phyloP scores from a whole-genome alignment of 2,888 invertebrate genomes.

The Epiperipatus broadwayi region DNA sequence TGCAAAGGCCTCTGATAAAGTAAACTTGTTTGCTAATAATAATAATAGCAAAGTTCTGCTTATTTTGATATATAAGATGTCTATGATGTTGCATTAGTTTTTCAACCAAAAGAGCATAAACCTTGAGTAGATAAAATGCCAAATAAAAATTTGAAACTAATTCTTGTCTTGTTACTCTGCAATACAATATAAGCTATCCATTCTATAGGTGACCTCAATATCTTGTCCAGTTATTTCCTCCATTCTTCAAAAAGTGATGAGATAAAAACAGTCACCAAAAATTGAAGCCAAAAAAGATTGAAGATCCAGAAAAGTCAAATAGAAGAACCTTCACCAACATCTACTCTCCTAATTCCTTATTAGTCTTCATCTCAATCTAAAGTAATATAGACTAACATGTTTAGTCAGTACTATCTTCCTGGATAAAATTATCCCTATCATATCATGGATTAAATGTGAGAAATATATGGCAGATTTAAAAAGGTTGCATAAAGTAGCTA shows the following conservation, averaged over 20 bases:
- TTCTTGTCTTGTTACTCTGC: no score
- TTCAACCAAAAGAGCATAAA: slow-evolving; percentile 41
- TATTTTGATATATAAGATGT: slow-evolving; percentile 89
- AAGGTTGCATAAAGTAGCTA: slow-evolving; percentile 15
- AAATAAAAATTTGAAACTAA: slow-evolving; percentile 17
- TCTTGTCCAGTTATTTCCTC: slow-evolving; percentile 47
- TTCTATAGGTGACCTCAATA: slow-evolving; percentile 69
- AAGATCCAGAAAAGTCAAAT: slow-evolving; percentile 17
- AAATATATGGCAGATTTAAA: slow-evolving; percentile 24
- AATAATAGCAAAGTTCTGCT: slow-evolving; percentile 78
- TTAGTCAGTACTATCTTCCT: slow-evolving; percentile 48
- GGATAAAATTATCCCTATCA: slow-evolving; percentile 36
- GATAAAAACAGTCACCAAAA: slow-evolving; percentile 12
- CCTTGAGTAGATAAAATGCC: slow-evolving; percentile 26
- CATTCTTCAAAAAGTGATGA: slow-evolving; percentile 14
- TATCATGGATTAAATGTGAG: slow-evolving; percentile 36
- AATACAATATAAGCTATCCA: no score
- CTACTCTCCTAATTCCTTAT: slow-evolving; percentile 18
- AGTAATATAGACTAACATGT: no score
- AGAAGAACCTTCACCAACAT: slow-evolving; percentile 19
- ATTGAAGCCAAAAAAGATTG: slow-evolving; percentile 26
- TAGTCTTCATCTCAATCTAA: slow-evolving; percentile 10
- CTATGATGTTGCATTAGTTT: slow-evolving; percentile 47
- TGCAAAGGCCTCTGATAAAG: slow-evolving; percentile 20
- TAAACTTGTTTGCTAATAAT: slow-evolving; percentile 42